A percentile compares a stretch with the other conserved stretches of the same genome.
Conservation (phyloP, 2,797 vertebrate genomes). For the Peromyscus eremicus region DNA sequence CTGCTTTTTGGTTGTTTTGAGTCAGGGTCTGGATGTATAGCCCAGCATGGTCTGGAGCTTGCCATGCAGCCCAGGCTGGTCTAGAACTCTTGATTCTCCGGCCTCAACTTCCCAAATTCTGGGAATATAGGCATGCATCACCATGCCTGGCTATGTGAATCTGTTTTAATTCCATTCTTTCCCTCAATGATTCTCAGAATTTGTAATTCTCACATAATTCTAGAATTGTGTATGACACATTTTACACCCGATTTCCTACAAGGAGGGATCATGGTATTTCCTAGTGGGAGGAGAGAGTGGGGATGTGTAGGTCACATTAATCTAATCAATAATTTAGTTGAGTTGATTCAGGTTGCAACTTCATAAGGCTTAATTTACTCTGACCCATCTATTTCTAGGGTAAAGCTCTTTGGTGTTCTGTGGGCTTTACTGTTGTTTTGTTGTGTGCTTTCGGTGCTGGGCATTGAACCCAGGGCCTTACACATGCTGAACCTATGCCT, state of each 20-base stretch:
- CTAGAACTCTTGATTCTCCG: not conserved
- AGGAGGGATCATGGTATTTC: not conserved
- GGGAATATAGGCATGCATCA: not conserved
- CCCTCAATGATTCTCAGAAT: not conserved
- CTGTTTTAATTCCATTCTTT: slow-evolving; percentile 6
- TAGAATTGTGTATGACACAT: not conserved
- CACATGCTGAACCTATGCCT: not conserved
- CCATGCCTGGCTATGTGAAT: not conserved
- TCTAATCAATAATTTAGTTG: slow-evolving; percentile 43
- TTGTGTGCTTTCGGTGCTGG: not conserved
- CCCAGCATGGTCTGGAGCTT: not conserved
- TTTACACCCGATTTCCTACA: not conserved
- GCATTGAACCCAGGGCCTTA: not conserved
- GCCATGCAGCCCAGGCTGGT: not conserved
- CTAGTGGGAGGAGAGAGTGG: not conserved
- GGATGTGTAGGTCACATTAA: not conserved
- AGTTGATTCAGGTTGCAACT: slow-evolving; percentile 30
- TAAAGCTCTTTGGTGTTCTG: not conserved
- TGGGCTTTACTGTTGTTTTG: not conserved
- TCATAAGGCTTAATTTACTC: slow-evolving; percentile 31
- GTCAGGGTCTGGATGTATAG: not conserved
- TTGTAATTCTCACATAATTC: slow-evolving; percentile 11
- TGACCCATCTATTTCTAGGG: not conserved
- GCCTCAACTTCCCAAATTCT: not conserved
- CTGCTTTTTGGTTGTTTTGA: not conserved